A percentile compares a stretch with the other conserved stretches of the same genome.
Evolutionary conservation across 1,140 invertebrate genomes (phyloP).

Genomic region (Cylas formicarius): DNA sequence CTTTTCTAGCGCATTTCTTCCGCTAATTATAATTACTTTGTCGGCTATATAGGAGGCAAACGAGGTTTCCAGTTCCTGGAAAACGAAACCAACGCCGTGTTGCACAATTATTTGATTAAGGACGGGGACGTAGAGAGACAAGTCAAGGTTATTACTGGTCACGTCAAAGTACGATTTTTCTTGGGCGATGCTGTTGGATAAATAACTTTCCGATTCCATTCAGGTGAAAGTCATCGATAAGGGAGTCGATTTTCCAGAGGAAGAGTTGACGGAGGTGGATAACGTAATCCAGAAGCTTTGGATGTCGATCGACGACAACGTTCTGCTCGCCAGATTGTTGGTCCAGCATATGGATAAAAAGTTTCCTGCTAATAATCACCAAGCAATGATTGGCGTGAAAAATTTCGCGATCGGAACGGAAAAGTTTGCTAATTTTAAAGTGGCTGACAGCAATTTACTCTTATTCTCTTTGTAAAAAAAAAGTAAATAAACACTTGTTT

Average conservation of each 20-base stretch:
- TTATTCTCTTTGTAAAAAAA: no score
- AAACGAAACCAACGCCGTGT: not conserved
- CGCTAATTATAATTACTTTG: not conserved
- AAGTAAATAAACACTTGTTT: no score
- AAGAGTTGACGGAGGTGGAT: not conserved
- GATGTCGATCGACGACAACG: not conserved
- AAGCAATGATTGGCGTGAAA: not conserved
- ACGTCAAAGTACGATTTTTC: not conserved
- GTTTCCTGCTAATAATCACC: not conserved
- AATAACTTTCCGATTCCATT: no score
- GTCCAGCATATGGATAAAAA: constrained; percentile 2
- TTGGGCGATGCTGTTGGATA: no score
- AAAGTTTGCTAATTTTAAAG: constrained; percentile 4
- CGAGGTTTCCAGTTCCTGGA: not conserved
- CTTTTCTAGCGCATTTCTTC: not conserved
- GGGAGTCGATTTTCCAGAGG: not conserved
- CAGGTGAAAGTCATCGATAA: no score
- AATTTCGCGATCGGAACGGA: not conserved
- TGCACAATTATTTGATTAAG: not conserved
- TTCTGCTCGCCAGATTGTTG: not conserved
- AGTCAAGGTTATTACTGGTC: not conserved
- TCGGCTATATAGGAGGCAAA: not conserved
- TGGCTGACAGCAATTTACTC: no score
- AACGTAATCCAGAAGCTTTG: not conserved
- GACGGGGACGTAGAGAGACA: not conserved